Conservation (phyloP, 2,797 vertebrate genomes). For the Pseudomugil tenellus region DNA sequence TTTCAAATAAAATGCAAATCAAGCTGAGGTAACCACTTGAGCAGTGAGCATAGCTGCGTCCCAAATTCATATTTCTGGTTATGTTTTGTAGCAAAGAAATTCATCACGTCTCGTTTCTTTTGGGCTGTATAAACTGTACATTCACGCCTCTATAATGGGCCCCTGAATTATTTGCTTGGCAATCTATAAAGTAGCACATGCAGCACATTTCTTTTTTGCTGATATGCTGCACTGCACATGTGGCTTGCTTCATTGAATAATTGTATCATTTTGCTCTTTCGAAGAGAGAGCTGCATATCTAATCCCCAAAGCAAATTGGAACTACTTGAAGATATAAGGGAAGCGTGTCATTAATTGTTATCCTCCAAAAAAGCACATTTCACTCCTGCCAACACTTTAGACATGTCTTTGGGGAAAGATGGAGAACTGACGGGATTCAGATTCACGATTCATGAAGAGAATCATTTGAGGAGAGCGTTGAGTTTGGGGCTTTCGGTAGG, state of each 20-base stretch:
- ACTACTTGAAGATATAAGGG: slow-evolving; percentile 60
- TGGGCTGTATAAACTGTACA: slow-evolving; percentile 11
- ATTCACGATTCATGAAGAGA: slow-evolving; percentile 35
- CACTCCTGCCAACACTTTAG: slow-evolving; percentile 11
- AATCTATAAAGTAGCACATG: slow-evolving; percentile 44
- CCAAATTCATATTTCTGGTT: slow-evolving; percentile 22
- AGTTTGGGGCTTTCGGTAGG: slow-evolving; percentile 40
- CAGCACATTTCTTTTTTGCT: slow-evolving; percentile 41
- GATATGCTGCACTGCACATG: slow-evolving; percentile 19
- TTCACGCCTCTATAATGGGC: slow-evolving; percentile 6
- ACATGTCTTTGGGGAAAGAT: slow-evolving; percentile 24
- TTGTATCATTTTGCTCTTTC: slow-evolving; percentile 57
- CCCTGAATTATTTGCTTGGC: slow-evolving; percentile 37
- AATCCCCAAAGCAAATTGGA: slow-evolving; percentile 62
- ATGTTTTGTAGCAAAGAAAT: slow-evolving; percentile 21
- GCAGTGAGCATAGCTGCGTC: slow-evolving; percentile 9
- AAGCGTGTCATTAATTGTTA: slow-evolving; percentile 62
- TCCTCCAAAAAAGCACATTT: slow-evolving; percentile 47
- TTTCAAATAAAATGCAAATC: slow-evolving; percentile 60
- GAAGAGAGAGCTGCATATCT: slow-evolving; percentile 42
- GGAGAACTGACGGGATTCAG: slow-evolving; percentile 41
- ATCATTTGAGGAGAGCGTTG: slow-evolving; percentile 32
- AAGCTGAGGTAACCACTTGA: slow-evolving; percentile 12
- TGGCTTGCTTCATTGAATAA: slow-evolving; percentile 26
- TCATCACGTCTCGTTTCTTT: slow-evolving; percentile 13